Base-by-base conservation (phyloP, 2,113 vertebrate species). In the Microtus oregoni region DNA sequence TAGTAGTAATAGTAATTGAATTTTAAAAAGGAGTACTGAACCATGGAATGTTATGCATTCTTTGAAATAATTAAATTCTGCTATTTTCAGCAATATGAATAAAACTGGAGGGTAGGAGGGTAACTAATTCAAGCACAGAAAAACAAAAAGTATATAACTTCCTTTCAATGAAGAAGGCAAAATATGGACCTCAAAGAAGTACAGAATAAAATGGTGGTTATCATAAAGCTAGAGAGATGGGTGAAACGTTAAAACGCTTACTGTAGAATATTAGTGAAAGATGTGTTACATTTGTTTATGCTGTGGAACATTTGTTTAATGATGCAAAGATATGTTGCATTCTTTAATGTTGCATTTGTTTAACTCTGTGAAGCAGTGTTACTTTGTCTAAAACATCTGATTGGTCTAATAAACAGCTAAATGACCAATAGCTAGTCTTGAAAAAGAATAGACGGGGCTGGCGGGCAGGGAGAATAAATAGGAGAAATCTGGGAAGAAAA, bases 1-100 rank as follows among this genome's bases (percentile, higher is more conserved):
- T 72, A 95, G 44, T 35, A 86, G 28, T 88, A 92, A 78, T 9
- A 55, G 41, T 76, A 91, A 89, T 75, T 94, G 94, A 22, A 73
- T 89, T 94, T 83, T 32, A 3, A 75, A 94, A 97, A 92, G 1
- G 3, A 86, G 14, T 92, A 15, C 47, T 92, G 20, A 2, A n/a
- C 11, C 19, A 68, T 14, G 14, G 26, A 90, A 90, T 76, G 75
- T 55, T 55, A 77, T 58, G 38, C 47, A 77, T 10, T 22, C 79
- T 68, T 55, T 63, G n/a, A 81, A 89, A 63, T 52, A 79, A 70
- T 94, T 63, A 83, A 83, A 68, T 41, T 83, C 68, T 90, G n/a
- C 47, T 32, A 58, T 76, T 90, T 89, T 9, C 26, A 85, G 58
- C 58, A 77, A 76, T 24, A 85, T 41, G 15, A 50, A 41, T 73